These are phyloP conservation scores for Oncorhynchus mykiss DNA, from an alignment of 2,113 vertebrate genomes.

Conservation along the genomic window DNA sequence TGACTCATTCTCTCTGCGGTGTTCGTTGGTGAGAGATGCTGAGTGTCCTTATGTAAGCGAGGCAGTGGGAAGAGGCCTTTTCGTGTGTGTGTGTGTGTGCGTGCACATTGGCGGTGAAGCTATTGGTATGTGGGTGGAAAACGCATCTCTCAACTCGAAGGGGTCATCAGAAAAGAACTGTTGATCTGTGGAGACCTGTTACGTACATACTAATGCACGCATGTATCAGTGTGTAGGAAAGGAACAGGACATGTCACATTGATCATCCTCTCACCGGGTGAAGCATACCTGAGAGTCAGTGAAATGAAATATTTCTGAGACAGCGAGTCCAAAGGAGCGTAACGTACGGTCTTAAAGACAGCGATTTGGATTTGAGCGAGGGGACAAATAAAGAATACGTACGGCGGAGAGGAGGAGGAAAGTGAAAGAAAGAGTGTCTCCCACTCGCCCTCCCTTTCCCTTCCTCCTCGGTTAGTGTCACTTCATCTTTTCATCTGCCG, in stretches of 20 bases:
- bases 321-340: too few species aligned
- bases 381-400: not conserved
- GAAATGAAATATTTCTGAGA: not conserved
- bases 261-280: not conserved
- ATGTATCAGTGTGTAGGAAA: not conserved
- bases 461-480: constrained; percentile 47
- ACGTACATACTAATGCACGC: not conserved
- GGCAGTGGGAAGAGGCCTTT: constrained; percentile 18
- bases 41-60: constrained; percentile 36
- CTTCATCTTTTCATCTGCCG: constrained; percentile 60
- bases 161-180: not conserved
- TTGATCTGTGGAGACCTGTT: not conserved
- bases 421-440: constrained; percentile 17
- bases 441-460: constrained; percentile 19
- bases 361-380: not conserved
- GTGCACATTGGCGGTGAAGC: not conserved
- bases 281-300: not conserved
- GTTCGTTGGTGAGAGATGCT: constrained; percentile 28
- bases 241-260: not conserved
- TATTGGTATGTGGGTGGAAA: constrained; percentile 1
- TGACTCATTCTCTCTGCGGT: constrained; percentile 26
- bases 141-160: not conserved
- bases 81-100: not conserved
- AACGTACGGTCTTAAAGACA: not conserved
- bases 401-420: not conserved